A percentile compares a stretch with the other conserved stretches of the same genome.
Evolutionary conservation across 2,797 vertebrate species (phyloP).

Genomic region (Smutsia gigantea): DNA sequence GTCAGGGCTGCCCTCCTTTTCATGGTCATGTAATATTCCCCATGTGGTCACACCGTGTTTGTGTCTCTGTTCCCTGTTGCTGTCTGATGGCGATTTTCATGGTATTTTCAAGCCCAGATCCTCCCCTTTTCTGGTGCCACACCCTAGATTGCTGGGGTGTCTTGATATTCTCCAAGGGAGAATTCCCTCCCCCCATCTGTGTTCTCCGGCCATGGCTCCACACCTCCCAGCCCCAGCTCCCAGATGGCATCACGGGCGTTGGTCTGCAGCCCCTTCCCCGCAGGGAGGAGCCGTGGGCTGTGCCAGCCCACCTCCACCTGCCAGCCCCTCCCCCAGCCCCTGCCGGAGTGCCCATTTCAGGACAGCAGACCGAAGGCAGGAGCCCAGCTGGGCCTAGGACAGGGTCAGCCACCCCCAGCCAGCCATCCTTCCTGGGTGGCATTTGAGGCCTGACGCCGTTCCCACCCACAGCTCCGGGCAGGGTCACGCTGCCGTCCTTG

Average conservation of each 20-base stretch:
- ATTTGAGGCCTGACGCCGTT: background rate
- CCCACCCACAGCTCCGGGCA: background rate
- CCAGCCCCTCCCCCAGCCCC: background rate
- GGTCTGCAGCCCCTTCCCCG: background rate
- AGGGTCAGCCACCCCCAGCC: background rate
- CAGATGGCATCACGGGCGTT: background rate
- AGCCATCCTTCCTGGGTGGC: background rate
- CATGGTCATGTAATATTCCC: rapidly evolving
- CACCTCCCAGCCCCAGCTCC: background rate
- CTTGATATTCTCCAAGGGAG: background rate
- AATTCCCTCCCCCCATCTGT: background rate
- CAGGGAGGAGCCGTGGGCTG: background rate
- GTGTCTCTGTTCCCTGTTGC: rapidly evolving
- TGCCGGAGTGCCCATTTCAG: background rate
- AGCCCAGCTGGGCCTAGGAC: constrained; percentile 16
- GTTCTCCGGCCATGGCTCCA: background rate
- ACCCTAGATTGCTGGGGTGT: too few relatives aligned
- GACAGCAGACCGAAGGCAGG: background rate
- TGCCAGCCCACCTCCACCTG: background rate
- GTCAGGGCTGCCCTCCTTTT: background rate
- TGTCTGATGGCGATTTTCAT: rapidly evolving
- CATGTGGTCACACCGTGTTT: rapidly evolving
- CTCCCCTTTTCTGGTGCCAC: background rate
- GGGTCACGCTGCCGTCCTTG: background rate
- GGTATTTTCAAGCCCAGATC: rapidly evolving